Percentiles rank a stretch among this genome's conserved stretches.
phyloP scores from a whole-genome alignment of 2,113 vertebrate species.

The Numenius arquata region DNA sequence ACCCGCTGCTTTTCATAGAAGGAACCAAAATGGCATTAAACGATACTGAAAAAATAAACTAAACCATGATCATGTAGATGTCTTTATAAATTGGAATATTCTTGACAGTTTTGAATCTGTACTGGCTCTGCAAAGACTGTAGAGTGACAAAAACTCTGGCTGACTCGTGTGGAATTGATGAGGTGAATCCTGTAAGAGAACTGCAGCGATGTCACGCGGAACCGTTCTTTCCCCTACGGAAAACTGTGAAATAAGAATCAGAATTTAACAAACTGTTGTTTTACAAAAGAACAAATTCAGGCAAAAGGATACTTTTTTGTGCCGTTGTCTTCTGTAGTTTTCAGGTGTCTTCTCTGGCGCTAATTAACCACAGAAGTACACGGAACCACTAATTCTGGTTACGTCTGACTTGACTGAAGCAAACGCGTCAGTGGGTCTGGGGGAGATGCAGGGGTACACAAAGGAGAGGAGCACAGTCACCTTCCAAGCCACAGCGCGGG shows the following conservation, averaged over 20 bases:
- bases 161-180: neutral
- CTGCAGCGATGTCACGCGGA: neutral
- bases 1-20: neutral
- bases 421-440: no score
- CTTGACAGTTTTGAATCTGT: neutral
- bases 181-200: neutral
- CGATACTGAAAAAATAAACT: neutral
- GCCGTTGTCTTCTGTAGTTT: neutral
- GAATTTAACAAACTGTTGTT: neutral
- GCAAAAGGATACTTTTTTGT: neutral
- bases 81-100: neutral
- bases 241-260: neutral
- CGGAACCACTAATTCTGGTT: accelerated
- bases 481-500: neutral
- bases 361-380: neutral
- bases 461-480: neutral
- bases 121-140: neutral
- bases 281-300: neutral
- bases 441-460: neutral
- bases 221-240: neutral
- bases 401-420: neutral
- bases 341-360: neutral
- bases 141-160: neutral
- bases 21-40: neutral
- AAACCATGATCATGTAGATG: no score